Evolutionary conservation across 2,888 invertebrate species (phyloP).

Genomic region (Pelosia muscerda): DNA sequence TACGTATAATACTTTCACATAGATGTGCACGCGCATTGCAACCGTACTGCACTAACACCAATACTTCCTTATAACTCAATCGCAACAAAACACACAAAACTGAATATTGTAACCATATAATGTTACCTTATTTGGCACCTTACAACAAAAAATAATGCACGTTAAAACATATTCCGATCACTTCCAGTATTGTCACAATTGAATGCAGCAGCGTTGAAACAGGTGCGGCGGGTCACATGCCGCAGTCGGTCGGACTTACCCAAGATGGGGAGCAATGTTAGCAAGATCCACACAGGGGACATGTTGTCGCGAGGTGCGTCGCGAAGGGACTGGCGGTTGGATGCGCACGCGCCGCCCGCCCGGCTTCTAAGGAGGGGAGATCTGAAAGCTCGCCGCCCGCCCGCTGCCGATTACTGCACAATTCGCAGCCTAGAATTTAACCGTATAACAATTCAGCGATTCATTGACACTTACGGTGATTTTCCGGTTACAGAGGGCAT

Average conservation of each 20-base stretch:
- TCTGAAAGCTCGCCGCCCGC: conserved; percentile 81
- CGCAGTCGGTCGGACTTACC: conserved; percentile 72
- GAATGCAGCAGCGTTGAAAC: conserved; percentile 43
- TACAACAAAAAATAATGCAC: conserved; percentile 39
- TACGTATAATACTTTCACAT: conserved; percentile 55
- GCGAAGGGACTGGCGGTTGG: conserved; percentile 74
- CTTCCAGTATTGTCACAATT: conserved; percentile 59
- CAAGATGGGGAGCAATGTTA: conserved; percentile 82
- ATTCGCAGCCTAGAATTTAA: conserved; percentile 35
- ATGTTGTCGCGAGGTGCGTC: conserved; percentile 81
- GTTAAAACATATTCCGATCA: conserved; percentile 48
- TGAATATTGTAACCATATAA: conserved; percentile 9
- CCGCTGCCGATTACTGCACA: conserved; percentile 41
- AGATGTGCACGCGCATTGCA: conserved; percentile 55
- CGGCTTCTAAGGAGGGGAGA: conserved; percentile 57
- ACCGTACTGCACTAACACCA: conserved; percentile 57
- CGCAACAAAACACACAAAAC: conserved; percentile 37
- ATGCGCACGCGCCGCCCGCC: conserved; percentile 69
- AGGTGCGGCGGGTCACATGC: conserved; percentile 49
- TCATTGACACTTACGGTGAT: conserved; percentile 12
- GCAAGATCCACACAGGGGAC: conserved; percentile 82
- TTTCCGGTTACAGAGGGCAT: conserved; percentile 12
- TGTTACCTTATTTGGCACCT: conserved; percentile 35
- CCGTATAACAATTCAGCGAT: conserved; percentile 34
- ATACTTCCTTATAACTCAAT: conserved; percentile 56